Evolutionary conservation across 2,113 vertebrate genomes (phyloP).

Genomic region (Ammospiza caudacuta): DNA sequence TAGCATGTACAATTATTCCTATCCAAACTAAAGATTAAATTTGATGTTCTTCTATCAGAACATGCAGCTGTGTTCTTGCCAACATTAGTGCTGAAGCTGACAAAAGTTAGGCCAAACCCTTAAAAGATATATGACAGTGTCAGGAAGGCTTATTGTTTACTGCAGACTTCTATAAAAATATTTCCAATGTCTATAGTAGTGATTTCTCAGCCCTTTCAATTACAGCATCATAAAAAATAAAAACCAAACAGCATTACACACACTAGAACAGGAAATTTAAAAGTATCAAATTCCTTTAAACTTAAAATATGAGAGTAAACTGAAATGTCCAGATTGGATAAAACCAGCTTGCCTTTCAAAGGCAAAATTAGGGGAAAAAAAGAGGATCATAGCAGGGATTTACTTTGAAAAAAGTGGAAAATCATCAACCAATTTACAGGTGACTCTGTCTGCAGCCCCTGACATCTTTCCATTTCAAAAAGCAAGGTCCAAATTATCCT

Average conservation of each 20-base stretch:
- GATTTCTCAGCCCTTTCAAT: neutral
- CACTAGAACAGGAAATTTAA: neutral
- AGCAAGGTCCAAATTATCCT: conserved; percentile 50
- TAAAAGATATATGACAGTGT: neutral
- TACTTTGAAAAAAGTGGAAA: neutral
- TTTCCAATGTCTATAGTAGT: neutral
- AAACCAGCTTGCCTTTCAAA: neutral
- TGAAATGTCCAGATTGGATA: neutral
- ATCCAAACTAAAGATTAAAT: neutral
- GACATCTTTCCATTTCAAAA: conserved; percentile 51
- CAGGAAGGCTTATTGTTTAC: neutral
- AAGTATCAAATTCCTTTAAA: neutral
- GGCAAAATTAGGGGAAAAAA: neutral
- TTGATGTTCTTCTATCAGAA: neutral
- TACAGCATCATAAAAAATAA: neutral
- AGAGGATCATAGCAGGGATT: neutral
- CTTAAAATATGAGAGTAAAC: neutral
- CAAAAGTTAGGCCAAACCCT: neutral
- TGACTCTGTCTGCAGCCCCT: conserved; percentile 21
- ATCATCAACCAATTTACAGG: conserved; percentile 13
- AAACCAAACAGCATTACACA: neutral
- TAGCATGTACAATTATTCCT: neutral
- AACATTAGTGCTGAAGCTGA: neutral
- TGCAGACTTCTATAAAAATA: neutral
- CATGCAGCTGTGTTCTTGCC: neutral